phyloP scores from a whole-genome alignment of 1,140 invertebrate species.

The Drosophila mauritiana region DNA sequence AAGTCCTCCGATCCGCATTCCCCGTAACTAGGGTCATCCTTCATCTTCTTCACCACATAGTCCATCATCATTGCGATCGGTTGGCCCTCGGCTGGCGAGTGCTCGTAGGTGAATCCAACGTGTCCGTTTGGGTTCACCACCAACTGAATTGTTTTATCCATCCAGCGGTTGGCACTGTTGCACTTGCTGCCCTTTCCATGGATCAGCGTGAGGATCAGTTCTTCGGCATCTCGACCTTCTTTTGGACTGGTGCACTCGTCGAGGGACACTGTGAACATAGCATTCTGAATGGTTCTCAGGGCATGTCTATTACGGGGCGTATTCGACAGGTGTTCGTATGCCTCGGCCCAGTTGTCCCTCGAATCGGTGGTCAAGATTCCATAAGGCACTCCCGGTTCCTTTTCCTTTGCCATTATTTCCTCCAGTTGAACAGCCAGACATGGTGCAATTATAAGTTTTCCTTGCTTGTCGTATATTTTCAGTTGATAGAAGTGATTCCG shows the following conservation, averaged over 20 bases:
- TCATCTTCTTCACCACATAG: conserved; percentile 87
- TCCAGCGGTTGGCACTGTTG: conserved; percentile 94
- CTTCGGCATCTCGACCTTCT: conserved; percentile 66
- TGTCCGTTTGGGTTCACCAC: conserved; percentile 93
- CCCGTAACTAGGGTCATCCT: conserved; percentile 44
- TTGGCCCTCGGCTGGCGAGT: conserved; percentile 96
- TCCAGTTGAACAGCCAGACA: conserved; percentile 83
- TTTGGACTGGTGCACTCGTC: conserved; percentile 87
- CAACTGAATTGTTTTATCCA: conserved; percentile 94
- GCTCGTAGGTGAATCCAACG: conserved; percentile 95
- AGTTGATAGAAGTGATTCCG: conserved; percentile 94
- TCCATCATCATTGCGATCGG: conserved; percentile 94
- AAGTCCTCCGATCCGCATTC: conserved; percentile 9
- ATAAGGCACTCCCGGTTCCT: conserved; percentile 86
- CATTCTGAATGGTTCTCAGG: conserved; percentile 89
- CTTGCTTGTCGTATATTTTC: conserved; percentile 87
- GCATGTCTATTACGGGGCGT: conserved; percentile 86
- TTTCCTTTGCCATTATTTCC: conserved; percentile 85
- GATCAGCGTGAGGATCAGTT: conserved; percentile 88
- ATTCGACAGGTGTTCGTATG: conserved; percentile 89
- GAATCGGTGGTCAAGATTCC: conserved; percentile 93
- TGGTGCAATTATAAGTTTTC: conserved; percentile 57
- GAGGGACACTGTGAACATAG: conserved; percentile 92
- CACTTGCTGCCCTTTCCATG: conserved; percentile 88
- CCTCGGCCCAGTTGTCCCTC: conserved; percentile 92